These are phyloP conservation scores for Alethe diademata DNA, from an alignment of 2,113 vertebrate genomes.

Conservation along the genomic window DNA sequence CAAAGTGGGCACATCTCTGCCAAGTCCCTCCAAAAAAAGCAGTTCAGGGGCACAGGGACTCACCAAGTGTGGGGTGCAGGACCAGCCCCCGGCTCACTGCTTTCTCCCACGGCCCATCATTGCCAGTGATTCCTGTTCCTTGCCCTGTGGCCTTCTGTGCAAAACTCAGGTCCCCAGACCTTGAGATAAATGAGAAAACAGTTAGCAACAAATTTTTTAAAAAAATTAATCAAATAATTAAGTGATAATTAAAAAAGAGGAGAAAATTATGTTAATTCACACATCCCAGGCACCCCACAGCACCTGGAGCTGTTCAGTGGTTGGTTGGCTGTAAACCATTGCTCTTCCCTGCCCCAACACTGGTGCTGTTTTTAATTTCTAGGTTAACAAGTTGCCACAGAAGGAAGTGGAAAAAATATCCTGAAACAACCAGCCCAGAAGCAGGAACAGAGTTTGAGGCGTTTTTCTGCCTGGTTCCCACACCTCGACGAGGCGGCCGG, in stretches of 20 bases:
- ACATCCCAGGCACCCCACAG: neutral
- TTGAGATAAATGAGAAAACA: neutral
- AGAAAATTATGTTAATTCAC: neutral
- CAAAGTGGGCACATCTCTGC: neutral
- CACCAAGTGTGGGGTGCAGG: neutral
- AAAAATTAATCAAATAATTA: neutral
- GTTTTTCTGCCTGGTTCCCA: neutral
- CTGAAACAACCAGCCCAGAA: neutral
- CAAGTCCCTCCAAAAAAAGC: fast-evolving
- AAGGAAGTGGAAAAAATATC: neutral
- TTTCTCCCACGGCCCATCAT: neutral
- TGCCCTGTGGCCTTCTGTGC: fast-evolving
- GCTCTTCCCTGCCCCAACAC: fast-evolving
- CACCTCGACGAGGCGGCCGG: neutral
- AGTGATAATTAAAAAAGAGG: neutral
- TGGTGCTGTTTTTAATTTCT: slow-evolving; percentile 16
- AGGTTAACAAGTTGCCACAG: neutral
- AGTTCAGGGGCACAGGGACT: neutral
- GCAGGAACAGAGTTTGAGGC: neutral
- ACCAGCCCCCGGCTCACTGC: neutral
- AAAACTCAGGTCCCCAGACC: neutral
- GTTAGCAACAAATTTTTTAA: neutral
- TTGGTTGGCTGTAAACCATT: neutral
- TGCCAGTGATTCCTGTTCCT: neutral
- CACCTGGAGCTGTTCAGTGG: neutral